phyloP scores from a whole-genome alignment of 2,888 invertebrate species.

The Ormyrus rosae region DNA sequence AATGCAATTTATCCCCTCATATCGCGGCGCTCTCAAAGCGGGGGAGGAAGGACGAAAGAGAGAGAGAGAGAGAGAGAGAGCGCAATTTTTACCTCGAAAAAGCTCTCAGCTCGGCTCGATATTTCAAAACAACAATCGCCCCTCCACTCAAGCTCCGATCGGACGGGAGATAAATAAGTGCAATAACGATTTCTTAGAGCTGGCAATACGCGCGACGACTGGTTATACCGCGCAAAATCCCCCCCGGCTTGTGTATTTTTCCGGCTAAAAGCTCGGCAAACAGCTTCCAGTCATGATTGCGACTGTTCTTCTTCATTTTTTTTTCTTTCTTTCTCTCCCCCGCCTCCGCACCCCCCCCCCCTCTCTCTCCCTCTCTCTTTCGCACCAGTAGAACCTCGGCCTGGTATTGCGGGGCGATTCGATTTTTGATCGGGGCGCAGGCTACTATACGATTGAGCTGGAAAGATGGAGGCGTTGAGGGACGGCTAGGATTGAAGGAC shows the following conservation, averaged over 20 bases:
- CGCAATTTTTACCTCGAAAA: too few relatives aligned
- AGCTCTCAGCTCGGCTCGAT: slow-evolving; percentile 9
- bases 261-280: slow-evolving; percentile 49
- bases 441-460: too few relatives aligned
- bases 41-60: too few relatives aligned
- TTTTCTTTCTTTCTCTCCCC: neutral
- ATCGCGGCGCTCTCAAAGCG: neutral
- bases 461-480: too few relatives aligned
- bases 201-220: neutral
- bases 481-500: too few relatives aligned
- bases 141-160: neutral
- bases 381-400: too few relatives aligned
- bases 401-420: neutral
- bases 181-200: slow-evolving; percentile 48
- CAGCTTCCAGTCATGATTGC: slow-evolving; percentile 45
- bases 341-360: neutral
- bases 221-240: slow-evolving; percentile 19
- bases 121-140: slow-evolving; percentile 10
- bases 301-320: slow-evolving; percentile 44
- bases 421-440: slow-evolving; percentile 1
- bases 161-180: slow-evolving; percentile 38
- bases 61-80: too few relatives aligned
- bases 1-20: slow-evolving; percentile 13
- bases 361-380: slow-evolving; percentile 9
- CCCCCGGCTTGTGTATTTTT: slow-evolving; percentile 33